A percentile compares a stretch with the other conserved stretches of the same genome.
These are phyloP conservation scores for Drosophila prostipennis DNA, from an alignment of 2,888 invertebrate species.

Conservation along the genomic window DNA sequence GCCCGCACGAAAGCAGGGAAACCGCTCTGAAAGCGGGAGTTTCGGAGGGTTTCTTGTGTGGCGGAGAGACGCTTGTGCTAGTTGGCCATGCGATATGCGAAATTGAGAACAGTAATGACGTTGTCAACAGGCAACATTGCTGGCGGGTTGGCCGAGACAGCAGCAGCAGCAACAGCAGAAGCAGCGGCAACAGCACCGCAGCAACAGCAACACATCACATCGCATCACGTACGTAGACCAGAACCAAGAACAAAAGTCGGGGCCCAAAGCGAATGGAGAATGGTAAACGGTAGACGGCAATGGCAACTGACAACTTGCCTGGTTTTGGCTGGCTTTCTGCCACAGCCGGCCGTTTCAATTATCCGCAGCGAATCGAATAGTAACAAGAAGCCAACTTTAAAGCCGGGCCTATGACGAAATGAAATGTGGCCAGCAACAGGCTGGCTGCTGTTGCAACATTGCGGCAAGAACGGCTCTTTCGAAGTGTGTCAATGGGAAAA, in stretches of 20 bases:
- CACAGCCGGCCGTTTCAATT: conserved; percentile 13
- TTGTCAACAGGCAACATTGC: conserved; percentile 67
- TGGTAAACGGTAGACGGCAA: conserved; percentile 11
- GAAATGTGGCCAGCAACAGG: conserved; percentile 17
- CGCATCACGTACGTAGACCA: conserved; percentile 22
- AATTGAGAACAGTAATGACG: conserved; percentile 79
- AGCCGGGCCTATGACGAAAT: conserved; percentile 13
- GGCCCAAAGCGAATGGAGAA: conserved; percentile 11
- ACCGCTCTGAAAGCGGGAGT: too few species aligned
- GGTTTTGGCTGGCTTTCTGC: conserved; percentile 17
- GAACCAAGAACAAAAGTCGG: conserved; percentile 38
- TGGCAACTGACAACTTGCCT: conserved; percentile 35
- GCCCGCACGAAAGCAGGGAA: conserved; percentile 8
- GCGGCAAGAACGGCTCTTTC: not conserved
- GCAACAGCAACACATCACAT: conserved; percentile 24
- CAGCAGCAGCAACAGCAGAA: conserved; percentile 7
- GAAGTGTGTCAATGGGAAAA: not conserved
- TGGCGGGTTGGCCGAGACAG: conserved; percentile 16
- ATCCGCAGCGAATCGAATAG: not conserved
- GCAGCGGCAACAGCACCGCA: conserved; percentile 4
- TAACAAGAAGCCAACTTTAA: conserved; percentile 9
- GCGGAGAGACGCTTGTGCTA: conserved; percentile 39
- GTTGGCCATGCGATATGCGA: conserved; percentile 76
- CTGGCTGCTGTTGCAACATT: conserved; percentile 2
- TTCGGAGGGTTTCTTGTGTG: not conserved